Conservation (phyloP, 2,888 invertebrate species). For the Polietes domitor region DNA sequence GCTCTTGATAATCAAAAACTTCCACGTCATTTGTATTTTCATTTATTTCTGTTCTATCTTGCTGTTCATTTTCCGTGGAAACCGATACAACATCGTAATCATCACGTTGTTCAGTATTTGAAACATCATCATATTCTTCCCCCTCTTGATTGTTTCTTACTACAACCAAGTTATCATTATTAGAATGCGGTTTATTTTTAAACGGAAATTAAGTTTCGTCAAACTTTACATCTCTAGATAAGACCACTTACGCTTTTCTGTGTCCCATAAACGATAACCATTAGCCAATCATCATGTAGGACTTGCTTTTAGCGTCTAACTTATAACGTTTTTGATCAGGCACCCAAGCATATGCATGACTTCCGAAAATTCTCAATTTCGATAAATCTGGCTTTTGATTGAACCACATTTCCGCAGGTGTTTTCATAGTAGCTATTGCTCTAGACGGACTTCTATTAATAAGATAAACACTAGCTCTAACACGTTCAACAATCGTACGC, state of each 20-base stretch:
- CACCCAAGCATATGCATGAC: slow-evolving; percentile 65
- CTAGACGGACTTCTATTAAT: slow-evolving; percentile 46
- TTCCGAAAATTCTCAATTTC: slow-evolving; percentile 65
- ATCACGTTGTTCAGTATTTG: neutral
- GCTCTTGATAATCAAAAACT: neutral
- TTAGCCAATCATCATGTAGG: slow-evolving; percentile 60
- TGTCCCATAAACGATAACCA: slow-evolving; percentile 62
- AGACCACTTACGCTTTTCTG: no score
- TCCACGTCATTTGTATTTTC: neutral
- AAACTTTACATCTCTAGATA: no score
- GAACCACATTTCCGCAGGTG: slow-evolving; percentile 62
- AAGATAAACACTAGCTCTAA: no score
- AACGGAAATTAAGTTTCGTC: no score
- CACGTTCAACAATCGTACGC: no score
- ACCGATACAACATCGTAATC: neutral
- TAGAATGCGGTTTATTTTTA: no score
- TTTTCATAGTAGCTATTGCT: slow-evolving; percentile 60
- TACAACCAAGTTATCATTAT: no score
- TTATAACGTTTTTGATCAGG: slow-evolving; percentile 67
- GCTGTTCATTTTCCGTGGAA: no score
- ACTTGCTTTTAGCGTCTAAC: slow-evolving; percentile 57
- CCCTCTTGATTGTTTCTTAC: neutral
- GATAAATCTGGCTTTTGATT: slow-evolving; percentile 52
- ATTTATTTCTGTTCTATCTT: neutral
- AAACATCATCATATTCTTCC: slow-evolving; percentile 1